phyloP scores from a whole-genome alignment of 2,113 vertebrate genomes.

The Triplophysa rosa region DNA sequence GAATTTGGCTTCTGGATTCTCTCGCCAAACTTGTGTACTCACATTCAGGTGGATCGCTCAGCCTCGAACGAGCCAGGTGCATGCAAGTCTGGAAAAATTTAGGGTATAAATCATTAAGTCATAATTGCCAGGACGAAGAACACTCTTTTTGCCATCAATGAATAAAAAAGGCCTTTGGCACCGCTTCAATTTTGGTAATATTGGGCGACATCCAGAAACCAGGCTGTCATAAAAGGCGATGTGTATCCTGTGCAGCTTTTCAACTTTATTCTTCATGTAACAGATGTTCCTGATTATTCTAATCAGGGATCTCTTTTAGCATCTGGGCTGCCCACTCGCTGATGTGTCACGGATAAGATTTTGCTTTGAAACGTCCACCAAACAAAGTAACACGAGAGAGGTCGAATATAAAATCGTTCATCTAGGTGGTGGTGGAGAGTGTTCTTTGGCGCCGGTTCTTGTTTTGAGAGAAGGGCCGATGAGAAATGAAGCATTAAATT shows the following conservation, averaged over 20 bases:
- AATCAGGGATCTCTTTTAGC: constrained; percentile 57
- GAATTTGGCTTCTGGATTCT: constrained; percentile 34
- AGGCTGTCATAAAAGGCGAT: constrained; percentile 61
- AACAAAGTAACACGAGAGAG: constrained; percentile 19
- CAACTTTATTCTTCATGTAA: constrained; percentile 60
- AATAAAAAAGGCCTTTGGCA: constrained; percentile 63
- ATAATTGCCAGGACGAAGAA: constrained; percentile 70
- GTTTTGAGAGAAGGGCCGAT: constrained; percentile 46
- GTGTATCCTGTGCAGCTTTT: constrained; percentile 63
- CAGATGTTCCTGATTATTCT: constrained; percentile 73
- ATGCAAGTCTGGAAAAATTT: constrained; percentile 71
- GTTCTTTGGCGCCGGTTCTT: constrained; percentile 39
- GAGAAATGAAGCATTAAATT: constrained; percentile 38
- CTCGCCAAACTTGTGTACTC: constrained; percentile 19
- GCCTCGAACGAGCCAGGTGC: constrained; percentile 64
- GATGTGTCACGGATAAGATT: constrained; percentile 55
- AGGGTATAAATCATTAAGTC: constrained; percentile 73
- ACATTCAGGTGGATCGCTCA: constrained; percentile 43
- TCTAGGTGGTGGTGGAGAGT: constrained; percentile 40
- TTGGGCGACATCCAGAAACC: constrained; percentile 63
- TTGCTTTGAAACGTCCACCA: constrained; percentile 36
- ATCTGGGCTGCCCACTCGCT: constrained; percentile 51
- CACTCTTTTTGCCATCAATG: constrained; percentile 60
- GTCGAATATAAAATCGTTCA: constrained; percentile 41
- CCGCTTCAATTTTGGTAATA: constrained; percentile 62